phyloP scores from a whole-genome alignment of 1,140 invertebrate genomes.

The Drosophila parvula region DNA sequence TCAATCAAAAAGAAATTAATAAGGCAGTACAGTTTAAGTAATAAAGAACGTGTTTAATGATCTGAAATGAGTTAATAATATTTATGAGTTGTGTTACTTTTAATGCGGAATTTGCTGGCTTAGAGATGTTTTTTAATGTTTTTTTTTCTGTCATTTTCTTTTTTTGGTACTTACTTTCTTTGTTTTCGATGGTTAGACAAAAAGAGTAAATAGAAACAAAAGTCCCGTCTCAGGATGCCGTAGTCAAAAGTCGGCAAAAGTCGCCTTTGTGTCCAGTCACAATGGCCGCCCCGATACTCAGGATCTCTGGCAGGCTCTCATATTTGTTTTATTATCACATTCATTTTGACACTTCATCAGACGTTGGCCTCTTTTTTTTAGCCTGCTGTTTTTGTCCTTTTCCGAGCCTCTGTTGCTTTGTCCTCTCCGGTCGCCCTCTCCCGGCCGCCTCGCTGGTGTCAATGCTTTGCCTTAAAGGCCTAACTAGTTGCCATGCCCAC shows the following conservation, averaged over 20 bases:
- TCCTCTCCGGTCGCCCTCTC: slow-evolving; percentile 16
- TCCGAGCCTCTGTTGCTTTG: slow-evolving; percentile 67
- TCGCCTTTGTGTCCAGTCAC: slow-evolving; percentile 55
- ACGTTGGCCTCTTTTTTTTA: slow-evolving; percentile 66
- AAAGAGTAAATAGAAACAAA: slow-evolving; percentile 55
- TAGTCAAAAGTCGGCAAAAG: slow-evolving; percentile 59
- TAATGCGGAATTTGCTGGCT: neutral
- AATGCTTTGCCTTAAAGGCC: slow-evolving; percentile 81
- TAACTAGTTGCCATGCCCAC: slow-evolving; percentile 43
- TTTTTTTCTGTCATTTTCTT: neutral
- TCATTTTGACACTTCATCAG: slow-evolving; percentile 82
- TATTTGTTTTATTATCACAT: slow-evolving; percentile 80
- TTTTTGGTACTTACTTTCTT: neutral
- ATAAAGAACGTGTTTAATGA: no score
- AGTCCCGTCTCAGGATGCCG: slow-evolving; percentile 45
- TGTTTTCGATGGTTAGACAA: slow-evolving; percentile 14
- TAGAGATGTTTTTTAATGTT: neutral
- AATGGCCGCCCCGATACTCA: slow-evolving; percentile 40
- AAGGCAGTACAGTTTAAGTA: no score
- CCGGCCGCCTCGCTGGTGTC: slow-evolving; percentile 50
- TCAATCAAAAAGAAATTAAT: no score
- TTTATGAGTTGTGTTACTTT: neutral
- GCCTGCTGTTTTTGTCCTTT: slow-evolving; percentile 30
- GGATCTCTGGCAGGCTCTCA: slow-evolving; percentile 27
- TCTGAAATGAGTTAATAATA: no score